A percentile compares a stretch with the other conserved stretches of the same genome.
These are phyloP conservation scores for Agriopis marginaria DNA, from an alignment of 2,888 invertebrate species.

Conservation along the genomic window DNA sequence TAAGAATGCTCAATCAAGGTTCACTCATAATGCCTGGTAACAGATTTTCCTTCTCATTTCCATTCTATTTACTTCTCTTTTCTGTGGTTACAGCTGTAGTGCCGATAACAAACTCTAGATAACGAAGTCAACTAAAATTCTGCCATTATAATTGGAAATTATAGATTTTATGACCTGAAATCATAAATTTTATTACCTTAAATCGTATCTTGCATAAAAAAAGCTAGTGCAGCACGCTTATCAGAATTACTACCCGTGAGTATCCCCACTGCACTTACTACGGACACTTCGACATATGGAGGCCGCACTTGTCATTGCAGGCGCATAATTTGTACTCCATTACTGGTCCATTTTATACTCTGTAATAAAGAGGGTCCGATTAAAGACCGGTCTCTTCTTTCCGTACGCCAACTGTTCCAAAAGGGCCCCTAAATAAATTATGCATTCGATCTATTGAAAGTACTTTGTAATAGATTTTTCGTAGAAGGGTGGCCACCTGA, in stretches of 20 bases:
- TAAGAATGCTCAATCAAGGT: no score
- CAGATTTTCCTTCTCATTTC: no score
- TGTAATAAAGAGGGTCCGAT: slow-evolving; percentile 78
- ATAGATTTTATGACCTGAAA: no score
- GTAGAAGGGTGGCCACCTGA: slow-evolving; percentile 70
- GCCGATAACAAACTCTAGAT: no score
- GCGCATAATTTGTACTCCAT: slow-evolving; percentile 84
- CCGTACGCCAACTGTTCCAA: slow-evolving; percentile 77
- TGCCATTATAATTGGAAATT: no score
- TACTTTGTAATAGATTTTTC: slow-evolving; percentile 74
- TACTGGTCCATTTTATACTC: slow-evolving; percentile 71
- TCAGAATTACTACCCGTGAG: slow-evolving; percentile 50
- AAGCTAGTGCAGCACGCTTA: background rate
- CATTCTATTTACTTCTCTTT: no score
- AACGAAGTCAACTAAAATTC: no score
- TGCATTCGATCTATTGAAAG: slow-evolving; percentile 82
- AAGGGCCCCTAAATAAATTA: slow-evolving; percentile 74
- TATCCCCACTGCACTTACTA: slow-evolving; percentile 60
- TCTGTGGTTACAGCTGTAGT: no score
- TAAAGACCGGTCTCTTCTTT: slow-evolving; percentile 81
- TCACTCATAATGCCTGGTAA: no score
- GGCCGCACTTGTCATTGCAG: slow-evolving; percentile 77
- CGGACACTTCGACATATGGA: slow-evolving; percentile 83
- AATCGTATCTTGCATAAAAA: no score
- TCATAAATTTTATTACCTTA: no score